Evolutionary conservation across 2,113 vertebrate genomes (phyloP).

Genomic region (Brachyhypopomus occidentalis): DNA sequence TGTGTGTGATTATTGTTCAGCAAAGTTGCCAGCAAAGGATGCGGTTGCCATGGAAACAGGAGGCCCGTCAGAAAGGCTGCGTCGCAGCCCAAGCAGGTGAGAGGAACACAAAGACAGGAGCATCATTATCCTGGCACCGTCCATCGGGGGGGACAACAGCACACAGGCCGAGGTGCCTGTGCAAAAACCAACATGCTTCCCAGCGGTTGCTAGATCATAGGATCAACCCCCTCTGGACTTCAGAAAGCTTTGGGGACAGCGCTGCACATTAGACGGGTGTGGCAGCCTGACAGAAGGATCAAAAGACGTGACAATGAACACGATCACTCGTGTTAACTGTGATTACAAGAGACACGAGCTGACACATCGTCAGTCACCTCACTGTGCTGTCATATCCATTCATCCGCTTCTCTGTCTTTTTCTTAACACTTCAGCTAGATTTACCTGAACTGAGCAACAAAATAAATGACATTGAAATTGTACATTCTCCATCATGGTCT

Average conservation of each 20-base stretch:
- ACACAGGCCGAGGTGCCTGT: slow-evolving; percentile 38
- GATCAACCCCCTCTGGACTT: background rate
- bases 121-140: slow-evolving; percentile 64
- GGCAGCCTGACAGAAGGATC: background rate
- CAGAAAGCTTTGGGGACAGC: background rate
- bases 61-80: slow-evolving; percentile 65
- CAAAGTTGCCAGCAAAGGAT: slow-evolving; percentile 66
- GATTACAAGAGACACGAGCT: background rate
- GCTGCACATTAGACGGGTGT: background rate
- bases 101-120: slow-evolving; percentile 62
- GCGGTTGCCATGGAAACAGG: slow-evolving; percentile 78
- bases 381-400: background rate
- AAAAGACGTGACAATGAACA: background rate
- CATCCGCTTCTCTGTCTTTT: background rate
- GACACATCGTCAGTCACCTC: background rate
- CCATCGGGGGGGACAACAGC: slow-evolving; percentile 9
- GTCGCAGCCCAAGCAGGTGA: slow-evolving; percentile 67
- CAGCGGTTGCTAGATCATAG: slow-evolving; percentile 33
- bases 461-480: background rate
- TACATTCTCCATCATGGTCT: too few species aligned
- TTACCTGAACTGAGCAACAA: background rate
- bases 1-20: slow-evolving; percentile 64
- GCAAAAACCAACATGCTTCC: slow-evolving; percentile 51
- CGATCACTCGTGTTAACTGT: background rate
- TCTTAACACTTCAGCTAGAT: background rate